Evolutionary conservation across 2,113 vertebrate species (phyloP), one percentile per base, ranked within the genome.

Genomic region (Electrona antarctica): DNA sequence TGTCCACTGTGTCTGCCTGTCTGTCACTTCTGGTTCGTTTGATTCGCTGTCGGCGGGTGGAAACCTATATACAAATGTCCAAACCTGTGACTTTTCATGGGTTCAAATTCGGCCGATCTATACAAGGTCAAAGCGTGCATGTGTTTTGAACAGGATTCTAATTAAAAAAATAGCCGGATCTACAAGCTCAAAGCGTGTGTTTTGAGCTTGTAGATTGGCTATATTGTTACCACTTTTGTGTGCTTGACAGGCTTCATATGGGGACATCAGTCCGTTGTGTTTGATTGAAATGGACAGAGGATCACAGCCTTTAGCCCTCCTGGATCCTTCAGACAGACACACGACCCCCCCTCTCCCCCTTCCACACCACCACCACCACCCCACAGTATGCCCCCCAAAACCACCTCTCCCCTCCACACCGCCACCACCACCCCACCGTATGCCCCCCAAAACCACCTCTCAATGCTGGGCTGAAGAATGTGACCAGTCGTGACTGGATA

Each of bases 241-340:
- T 41, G 33, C 85, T 72, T 48, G 71, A 71, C 63, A 41, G 71
- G 58, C 67, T 51, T 64, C 70, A 58, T 66, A 21, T 28, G 58
- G 70, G 48, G 60, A 62, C 60, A 49, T 58, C 58, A 52, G 45
- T 46, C 58, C 64, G 59, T 64, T 61, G 11, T 52, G 11, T 58
- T 46, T 76, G 71, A 77, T 67, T 76, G 76, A 82, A 59, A 71
- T 61, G 29, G 28, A 62, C 61, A 14, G 65, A 69, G 54, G 65
- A 69, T 15, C 29, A 59, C 67, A 64, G 69, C 71, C 60, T 69
- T 65, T 81, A 33, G 61, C 67, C 58, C 59, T 7, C 1, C 7
- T n/a, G 46, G 3, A 50, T 2, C 46, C 14, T 8, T 28, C 10
- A 56, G 46, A 10, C 65, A 51, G 47, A 64, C 15, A 6, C 9